Evolutionary conservation across 2,888 invertebrate genomes (phyloP).

Genomic region (Heliconius hortense): DNA sequence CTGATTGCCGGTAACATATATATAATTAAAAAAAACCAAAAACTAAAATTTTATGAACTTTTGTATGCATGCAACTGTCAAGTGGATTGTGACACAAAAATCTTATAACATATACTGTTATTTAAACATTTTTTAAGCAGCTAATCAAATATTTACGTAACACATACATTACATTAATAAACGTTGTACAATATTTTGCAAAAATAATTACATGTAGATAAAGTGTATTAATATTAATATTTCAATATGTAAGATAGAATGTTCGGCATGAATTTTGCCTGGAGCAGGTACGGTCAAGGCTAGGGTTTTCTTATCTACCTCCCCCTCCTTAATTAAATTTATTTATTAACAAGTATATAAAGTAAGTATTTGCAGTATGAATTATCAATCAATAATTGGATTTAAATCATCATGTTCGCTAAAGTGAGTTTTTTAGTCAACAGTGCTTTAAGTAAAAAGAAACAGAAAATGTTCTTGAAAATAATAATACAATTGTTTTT

Average conservation of each 20-base stretch:
- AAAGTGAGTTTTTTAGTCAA: slow-evolving; percentile 58
- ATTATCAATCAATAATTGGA: slow-evolving; percentile 35
- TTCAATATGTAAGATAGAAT: slow-evolving; percentile 3
- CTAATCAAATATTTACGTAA: not conserved
- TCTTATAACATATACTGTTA: not conserved
- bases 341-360: slow-evolving; percentile 54
- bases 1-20: too few species aligned
- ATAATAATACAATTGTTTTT: slow-evolving; percentile 5
- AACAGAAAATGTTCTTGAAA: not conserved
- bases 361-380: slow-evolving; percentile 35
- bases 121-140: not conserved
- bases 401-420: slow-evolving; percentile 64
- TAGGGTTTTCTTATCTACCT: slow-evolving; percentile 23
- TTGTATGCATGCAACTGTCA: not conserved
- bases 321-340: slow-evolving; percentile 23
- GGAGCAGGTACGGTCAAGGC: slow-evolving; percentile 33
- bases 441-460: not conserved
- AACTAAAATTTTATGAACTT: not conserved
- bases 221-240: slow-evolving; percentile 9
- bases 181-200: slow-evolving; percentile 3
- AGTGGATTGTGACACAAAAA: not conserved
- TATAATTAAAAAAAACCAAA: not conserved
- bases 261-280: not conserved
- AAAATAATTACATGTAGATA: not conserved
- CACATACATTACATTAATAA: not conserved